Base-by-base conservation (phyloP, 2,797 vertebrate genomes). In the Pteronotus mesoamericanus region DNA sequence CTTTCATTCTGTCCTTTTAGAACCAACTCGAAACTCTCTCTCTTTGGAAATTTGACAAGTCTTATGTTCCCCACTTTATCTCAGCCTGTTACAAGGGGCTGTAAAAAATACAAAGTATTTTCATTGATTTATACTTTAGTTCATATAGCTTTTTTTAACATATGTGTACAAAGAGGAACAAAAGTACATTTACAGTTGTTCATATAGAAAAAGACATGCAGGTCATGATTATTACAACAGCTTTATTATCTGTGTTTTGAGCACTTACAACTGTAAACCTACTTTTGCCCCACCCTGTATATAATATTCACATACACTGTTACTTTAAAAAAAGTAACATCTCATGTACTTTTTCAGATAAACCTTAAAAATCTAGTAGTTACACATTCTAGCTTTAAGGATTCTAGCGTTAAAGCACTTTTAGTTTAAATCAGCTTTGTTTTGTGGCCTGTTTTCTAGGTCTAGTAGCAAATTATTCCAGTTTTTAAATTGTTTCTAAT, bases 1-100 rank as follows among this genome's bases (percentile, higher is more conserved):
- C 92, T 95, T 19, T 37, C 16, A 61, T 93, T 83, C n/a, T 79
- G 93, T 94, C 12, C 26, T 94, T 32, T 89, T 78, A 80, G 32
- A 46, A 29, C 39, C 69, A 48, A 72, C 34, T 75, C 24, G 89
- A 22, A 90, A 79, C 84, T 68, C 39, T 91, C 21, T 93, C 6
- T 57, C 26, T 68, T 59, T 51, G 48, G 69, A 83, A 88, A 89
- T 68, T 68, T 80, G 39, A 9, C n/a, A 87, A 82, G 10, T 59
- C 34, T 51, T 46, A 71, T 71, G 14, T 78, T 46, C n/a, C 12
- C 22, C 44, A 22, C 22, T 21, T 89, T 71, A 75, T 78, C 24
- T 69, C 15, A 71, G 57, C 32, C 44, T 82, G 29, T 44, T 51
- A 64, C 8, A 61, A 78, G 16, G 39, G 48, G 8, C 18, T 80